These are phyloP conservation scores for Cordilura impudica DNA, from an alignment of 2,888 invertebrate species.

Conservation along the genomic window DNA sequence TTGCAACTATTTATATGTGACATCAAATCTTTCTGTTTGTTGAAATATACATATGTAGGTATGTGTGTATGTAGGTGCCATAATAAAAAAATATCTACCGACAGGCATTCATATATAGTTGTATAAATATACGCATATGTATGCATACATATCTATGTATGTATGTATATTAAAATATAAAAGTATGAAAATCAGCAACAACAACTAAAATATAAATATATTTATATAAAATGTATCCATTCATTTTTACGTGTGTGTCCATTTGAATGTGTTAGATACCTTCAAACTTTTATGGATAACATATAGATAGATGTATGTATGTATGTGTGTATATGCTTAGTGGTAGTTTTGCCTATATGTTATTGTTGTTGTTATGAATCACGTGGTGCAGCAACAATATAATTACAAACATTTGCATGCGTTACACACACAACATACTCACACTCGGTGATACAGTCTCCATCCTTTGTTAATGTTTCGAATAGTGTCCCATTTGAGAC, in stretches of 20 bases:
- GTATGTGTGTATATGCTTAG: background rate
- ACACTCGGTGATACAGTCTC: conserved; percentile 24
- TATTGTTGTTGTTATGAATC: conserved; percentile 40
- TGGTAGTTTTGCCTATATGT: conserved; percentile 26
- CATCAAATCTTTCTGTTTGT: conserved; percentile 32
- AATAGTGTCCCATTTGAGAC: conserved; percentile 47
- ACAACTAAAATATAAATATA: background rate
- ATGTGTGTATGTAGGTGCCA: conserved; percentile 38
- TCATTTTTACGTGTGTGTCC: background rate
- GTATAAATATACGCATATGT: background rate
- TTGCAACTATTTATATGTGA: conserved; percentile 59
- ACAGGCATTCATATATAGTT: background rate
- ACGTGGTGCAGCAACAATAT: conserved; percentile 42
- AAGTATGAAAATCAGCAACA: background rate
- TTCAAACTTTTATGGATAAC: background rate
- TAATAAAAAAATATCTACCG: conserved; percentile 25
- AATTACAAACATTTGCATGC: conserved; percentile 40
- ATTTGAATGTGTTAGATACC: background rate
- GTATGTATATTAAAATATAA: background rate
- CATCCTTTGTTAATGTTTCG: conserved; percentile 8
- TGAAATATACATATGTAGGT: conserved; percentile 36
- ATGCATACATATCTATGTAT: background rate
- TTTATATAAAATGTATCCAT: background rate
- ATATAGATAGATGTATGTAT: conserved; percentile 10
- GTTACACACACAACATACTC: conserved; percentile 1